phyloP scores from a whole-genome alignment of 2,888 invertebrate species.

The Esperia sulphurella region DNA sequence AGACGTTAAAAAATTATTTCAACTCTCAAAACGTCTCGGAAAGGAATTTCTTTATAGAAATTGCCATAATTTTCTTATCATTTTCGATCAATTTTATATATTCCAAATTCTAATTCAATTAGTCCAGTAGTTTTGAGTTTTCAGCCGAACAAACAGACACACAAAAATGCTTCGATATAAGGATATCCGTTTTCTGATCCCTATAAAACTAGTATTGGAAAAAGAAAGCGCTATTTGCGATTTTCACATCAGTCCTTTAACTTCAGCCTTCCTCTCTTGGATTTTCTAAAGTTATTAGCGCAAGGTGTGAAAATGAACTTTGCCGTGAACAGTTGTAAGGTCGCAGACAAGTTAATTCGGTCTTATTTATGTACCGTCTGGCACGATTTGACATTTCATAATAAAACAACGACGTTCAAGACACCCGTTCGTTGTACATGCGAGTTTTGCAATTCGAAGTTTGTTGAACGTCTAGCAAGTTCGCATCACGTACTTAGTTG shows the following conservation, averaged over 20 bases:
- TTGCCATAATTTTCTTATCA: no score
- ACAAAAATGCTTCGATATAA: no score
- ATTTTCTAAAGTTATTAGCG: conserved; percentile 23
- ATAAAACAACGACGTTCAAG: conserved; percentile 58
- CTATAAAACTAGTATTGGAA: no score
- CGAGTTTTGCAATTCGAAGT: conserved; percentile 47
- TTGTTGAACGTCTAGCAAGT: conserved; percentile 58
- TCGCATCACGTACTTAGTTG: conserved; percentile 28
- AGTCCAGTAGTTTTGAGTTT: no score
- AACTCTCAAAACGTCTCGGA: no score
- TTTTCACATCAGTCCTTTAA: conserved; percentile 5
- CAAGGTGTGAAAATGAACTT: conserved; percentile 54
- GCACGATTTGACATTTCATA: conserved; percentile 70
- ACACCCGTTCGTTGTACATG: conserved; percentile 33
- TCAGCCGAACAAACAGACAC: no score
- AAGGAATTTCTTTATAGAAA: no score
- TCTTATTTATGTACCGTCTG: conserved; percentile 75
- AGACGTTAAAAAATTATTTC: no score
- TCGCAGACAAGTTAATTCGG: conserved; percentile 74
- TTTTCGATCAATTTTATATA: no score
- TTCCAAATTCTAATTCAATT: no score
- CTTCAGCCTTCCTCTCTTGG: conserved; percentile 2
- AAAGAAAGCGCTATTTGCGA: no score
- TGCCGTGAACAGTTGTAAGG: conserved; percentile 40
- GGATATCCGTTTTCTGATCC: no score